Conservation (phyloP, 2,888 invertebrate genomes). For the Aleiodes alternator region DNA sequence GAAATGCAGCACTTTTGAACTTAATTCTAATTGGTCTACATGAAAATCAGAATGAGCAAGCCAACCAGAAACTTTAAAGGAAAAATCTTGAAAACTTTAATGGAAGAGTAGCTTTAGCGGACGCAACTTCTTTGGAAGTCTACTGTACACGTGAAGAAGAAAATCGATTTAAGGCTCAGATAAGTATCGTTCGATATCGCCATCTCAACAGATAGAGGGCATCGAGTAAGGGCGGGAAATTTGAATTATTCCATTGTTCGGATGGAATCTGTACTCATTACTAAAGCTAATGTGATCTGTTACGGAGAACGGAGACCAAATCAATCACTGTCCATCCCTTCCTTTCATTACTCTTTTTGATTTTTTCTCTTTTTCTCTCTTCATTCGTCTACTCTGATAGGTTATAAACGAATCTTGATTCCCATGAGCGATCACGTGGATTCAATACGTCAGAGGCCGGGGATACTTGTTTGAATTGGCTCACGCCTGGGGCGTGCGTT, state of each 20-base stretch:
- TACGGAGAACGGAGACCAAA: conserved; percentile 15
- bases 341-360: neutral
- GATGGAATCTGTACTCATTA: conserved; percentile 42
- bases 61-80: neutral
- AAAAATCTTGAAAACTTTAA: neutral
- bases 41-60: too few species aligned
- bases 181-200: conserved; percentile 31
- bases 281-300: conserved; percentile 29
- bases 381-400: conserved; percentile 8
- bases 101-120: neutral
- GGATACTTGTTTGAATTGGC: conserved; percentile 39
- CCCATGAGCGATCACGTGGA: conserved; percentile 44
- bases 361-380: too few species aligned
- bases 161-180: conserved; percentile 11
- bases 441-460: conserved; percentile 30
- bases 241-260: conserved; percentile 38
- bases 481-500: conserved; percentile 24
- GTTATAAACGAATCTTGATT: conserved; percentile 42
- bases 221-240: conserved; percentile 24
- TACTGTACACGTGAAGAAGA: neutral
- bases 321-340: conserved; percentile 40
- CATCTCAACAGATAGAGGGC: neutral
- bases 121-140: too few species aligned
- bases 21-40: too few species aligned
- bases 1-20: too few species aligned